Base-by-base conservation (phyloP, 2,797 vertebrate genomes). In the Lutjanus campechanus region DNA sequence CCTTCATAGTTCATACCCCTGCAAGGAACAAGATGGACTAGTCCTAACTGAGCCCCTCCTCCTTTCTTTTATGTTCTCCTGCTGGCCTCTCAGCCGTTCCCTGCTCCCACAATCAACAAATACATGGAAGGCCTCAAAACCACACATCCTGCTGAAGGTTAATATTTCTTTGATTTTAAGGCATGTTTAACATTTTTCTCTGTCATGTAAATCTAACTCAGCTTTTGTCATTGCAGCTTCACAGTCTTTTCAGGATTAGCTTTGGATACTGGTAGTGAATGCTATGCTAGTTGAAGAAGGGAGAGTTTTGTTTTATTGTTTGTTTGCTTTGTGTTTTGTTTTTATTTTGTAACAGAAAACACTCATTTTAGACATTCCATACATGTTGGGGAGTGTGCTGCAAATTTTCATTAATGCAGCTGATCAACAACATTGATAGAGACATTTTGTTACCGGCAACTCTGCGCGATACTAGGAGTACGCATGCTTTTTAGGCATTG, bases 31-130 rank as follows among this genome's bases (percentile, higher is more conserved):
- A 82, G 50, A 83, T 91, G 91, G 90, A 86, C 73, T 76, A 77
- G 71, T 80, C 91, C 76, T 73, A 69, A 69, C 29, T 19, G 79
- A 82, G 85, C 83, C 73, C 90, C 91, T 87, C 92, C 92, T 90
- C 81, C 59, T 87, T 83, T 79, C 72, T 85, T 79, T 85, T 77
- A 84, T 87, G 72, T 85, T 81, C 69, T 88, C 68, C 56, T 71
- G 66, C 77, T 65, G 79, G 71, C 79, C 85, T 85, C 77, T 83
- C 64, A 81, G 81, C 29, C 67, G 2, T 51, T 85, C 74, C 54
- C 78, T 85, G 82, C 83, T 83, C 58, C 70, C 41, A 75, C 77
- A 79, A 73, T 71, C 81, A 90, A 55, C 83, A 83, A 89, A 83
- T 82, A 71, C 77, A 75, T 83, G 81, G 83, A 89, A 74, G 83